Evolutionary conservation across 2,113 vertebrate genomes (phyloP).

Genomic region (Xiphias gladius): DNA sequence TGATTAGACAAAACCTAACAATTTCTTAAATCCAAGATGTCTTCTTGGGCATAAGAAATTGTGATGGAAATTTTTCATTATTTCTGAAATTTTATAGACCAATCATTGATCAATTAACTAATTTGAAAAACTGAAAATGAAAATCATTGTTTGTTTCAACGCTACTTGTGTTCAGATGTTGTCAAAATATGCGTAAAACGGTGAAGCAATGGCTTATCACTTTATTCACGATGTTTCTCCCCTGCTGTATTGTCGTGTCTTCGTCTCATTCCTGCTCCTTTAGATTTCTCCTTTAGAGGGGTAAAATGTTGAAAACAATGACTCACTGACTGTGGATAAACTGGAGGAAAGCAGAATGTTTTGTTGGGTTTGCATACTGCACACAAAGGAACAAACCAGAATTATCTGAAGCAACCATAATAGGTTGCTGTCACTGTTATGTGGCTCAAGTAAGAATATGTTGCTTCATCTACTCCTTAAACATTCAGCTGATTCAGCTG

Average conservation of each 20-base stretch:
- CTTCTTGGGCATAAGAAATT: neutral
- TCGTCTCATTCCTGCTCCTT: neutral
- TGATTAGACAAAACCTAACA: too few species aligned
- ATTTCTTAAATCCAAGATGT: too few species aligned
- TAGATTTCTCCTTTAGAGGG: neutral
- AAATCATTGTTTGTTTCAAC: neutral
- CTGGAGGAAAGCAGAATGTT: neutral
- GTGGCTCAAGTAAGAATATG: neutral
- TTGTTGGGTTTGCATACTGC: constrained; percentile 7
- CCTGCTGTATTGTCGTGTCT: neutral
- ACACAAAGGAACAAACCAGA: constrained; percentile 8
- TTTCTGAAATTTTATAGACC: neutral
- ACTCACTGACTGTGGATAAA: constrained; percentile 25
- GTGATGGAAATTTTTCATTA: neutral
- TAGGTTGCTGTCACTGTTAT: constrained; percentile 35
- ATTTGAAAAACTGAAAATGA: too few species aligned
- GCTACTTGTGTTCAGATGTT: too few species aligned
- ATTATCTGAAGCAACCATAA: constrained; percentile 8
- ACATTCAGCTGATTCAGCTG: neutral
- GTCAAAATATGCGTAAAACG: too few species aligned
- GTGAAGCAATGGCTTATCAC: neutral
- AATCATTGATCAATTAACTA: neutral
- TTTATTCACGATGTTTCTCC: neutral
- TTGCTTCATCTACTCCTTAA: constrained; percentile 9
- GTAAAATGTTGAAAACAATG: neutral